Conservation (phyloP, 92 coral and sea anemone genomes). For the Epizoanthus ramosus region DNA sequence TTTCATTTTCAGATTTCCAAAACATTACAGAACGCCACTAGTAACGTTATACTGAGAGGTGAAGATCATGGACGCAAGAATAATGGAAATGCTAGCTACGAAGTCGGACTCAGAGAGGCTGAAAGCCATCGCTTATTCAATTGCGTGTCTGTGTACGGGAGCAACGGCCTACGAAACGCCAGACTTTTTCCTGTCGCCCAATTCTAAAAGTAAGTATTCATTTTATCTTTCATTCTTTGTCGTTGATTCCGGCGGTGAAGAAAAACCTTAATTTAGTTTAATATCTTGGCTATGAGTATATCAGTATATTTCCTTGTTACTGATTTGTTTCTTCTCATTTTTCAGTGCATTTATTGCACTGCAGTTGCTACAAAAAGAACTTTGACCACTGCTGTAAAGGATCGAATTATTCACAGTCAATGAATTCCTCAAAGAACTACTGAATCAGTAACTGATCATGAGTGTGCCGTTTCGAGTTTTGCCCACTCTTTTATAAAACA, state of each 20-base stretch:
- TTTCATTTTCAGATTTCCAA: background rate
- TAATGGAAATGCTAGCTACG: constrained; percentile 55
- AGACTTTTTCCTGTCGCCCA: constrained; percentile 57
- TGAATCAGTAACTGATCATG: too few relatives aligned
- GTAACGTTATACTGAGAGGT: background rate
- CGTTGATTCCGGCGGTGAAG: constrained; percentile 4
- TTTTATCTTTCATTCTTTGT: background rate
- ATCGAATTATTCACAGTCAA: too few relatives aligned
- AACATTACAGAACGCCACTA: too few relatives aligned
- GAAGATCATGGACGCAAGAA: constrained; percentile 58
- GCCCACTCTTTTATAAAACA: too few relatives aligned
- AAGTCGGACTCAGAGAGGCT: constrained; percentile 73
- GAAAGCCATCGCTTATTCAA: constrained; percentile 74
- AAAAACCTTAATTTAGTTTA: background rate
- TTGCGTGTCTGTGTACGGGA: constrained; percentile 82
- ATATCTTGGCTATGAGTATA: background rate
- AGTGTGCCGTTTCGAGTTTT: too few relatives aligned
- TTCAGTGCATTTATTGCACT: too few relatives aligned
- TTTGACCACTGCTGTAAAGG: too few relatives aligned
- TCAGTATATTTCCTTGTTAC: background rate
- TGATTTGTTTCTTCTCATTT: too few relatives aligned
- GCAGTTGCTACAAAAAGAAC: too few relatives aligned
- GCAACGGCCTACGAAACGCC: constrained; percentile 80
- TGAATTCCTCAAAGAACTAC: too few relatives aligned
- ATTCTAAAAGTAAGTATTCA: constrained; percentile 23